Conservation (phyloP, 2,888 invertebrate genomes). For the Drosophila ustulata region DNA sequence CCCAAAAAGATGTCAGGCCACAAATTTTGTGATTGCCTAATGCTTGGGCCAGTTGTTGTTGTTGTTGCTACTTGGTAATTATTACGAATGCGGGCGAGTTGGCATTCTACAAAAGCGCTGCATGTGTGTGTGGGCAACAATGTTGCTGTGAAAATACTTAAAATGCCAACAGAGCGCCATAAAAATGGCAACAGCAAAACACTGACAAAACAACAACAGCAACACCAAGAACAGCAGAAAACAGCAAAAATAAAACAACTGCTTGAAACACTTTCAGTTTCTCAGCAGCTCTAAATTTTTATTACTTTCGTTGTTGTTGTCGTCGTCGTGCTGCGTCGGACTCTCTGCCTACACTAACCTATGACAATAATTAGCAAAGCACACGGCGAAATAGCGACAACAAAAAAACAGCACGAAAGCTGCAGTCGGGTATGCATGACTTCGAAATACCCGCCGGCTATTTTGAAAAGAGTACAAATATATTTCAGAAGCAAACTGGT, state of each 20-base stretch:
- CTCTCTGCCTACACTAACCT: slow-evolving; percentile 79
- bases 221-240: slow-evolving; percentile 15
- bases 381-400: slow-evolving; percentile 37
- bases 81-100: slow-evolving; percentile 42
- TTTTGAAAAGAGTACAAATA: not conserved
- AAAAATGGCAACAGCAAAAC: slow-evolving; percentile 55
- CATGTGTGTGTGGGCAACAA: slow-evolving; percentile 49
- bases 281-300: slow-evolving; percentile 55
- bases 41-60: slow-evolving; percentile 33
- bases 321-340: slow-evolving; percentile 22
- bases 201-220: slow-evolving; percentile 15
- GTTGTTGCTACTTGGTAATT: slow-evolving; percentile 40
- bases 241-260: not conserved
- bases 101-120: slow-evolving; percentile 37
- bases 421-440: not conserved
- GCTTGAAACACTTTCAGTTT: slow-evolving; percentile 70
- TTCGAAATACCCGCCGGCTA: not conserved
- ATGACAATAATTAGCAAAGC: slow-evolving; percentile 81
- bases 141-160: slow-evolving; percentile 65
- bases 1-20: slow-evolving; percentile 62
- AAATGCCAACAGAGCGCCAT: slow-evolving; percentile 66
- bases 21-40: slow-evolving; percentile 54
- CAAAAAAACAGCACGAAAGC: slow-evolving; percentile 21
- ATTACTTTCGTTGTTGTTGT: slow-evolving; percentile 53
- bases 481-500: not conserved